Evolutionary conservation across 1,140 invertebrate genomes (phyloP).

Genomic region (Idris sp.): DNA sequence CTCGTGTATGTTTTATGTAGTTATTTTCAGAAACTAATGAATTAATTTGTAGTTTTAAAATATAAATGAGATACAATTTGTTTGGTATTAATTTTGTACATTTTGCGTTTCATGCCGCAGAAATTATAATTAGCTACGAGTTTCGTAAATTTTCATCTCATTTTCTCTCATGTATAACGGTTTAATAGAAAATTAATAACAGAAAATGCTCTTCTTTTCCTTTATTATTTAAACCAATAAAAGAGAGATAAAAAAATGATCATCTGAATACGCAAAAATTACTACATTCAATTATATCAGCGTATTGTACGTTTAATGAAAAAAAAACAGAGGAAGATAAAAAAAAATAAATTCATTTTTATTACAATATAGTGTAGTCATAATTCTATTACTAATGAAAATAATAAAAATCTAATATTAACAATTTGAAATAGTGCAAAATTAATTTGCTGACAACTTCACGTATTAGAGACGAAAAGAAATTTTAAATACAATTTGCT

Average conservation of each 20-base stretch:
- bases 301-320: neutral
- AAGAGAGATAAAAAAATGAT: neutral
- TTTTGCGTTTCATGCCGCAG: conserved; percentile 2
- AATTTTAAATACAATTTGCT: too few relatives aligned
- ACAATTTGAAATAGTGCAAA: too few relatives aligned
- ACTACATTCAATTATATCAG: neutral
- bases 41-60: conserved; percentile 19
- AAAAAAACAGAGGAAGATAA: neutral
- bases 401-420: too few relatives aligned
- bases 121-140: conserved; percentile 52
- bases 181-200: conserved; percentile 44
- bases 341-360: too few relatives aligned
- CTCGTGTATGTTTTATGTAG: neutral
- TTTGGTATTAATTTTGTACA: conserved; percentile 26
- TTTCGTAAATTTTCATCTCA: conserved; percentile 27
- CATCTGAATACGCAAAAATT: conserved; percentile 3
- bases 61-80: conserved; percentile 21
- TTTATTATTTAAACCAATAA: too few relatives aligned
- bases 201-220: conserved; percentile 10
- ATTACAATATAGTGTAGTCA: too few relatives aligned
- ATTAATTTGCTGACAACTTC: too few relatives aligned
- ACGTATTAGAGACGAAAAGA: too few relatives aligned
- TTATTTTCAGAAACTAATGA: neutral
- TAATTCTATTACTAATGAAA: too few relatives aligned
- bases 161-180: conserved; percentile 14